phyloP scores from a whole-genome alignment of 2,113 vertebrate species.

The Neodon shergylaensis region DNA sequence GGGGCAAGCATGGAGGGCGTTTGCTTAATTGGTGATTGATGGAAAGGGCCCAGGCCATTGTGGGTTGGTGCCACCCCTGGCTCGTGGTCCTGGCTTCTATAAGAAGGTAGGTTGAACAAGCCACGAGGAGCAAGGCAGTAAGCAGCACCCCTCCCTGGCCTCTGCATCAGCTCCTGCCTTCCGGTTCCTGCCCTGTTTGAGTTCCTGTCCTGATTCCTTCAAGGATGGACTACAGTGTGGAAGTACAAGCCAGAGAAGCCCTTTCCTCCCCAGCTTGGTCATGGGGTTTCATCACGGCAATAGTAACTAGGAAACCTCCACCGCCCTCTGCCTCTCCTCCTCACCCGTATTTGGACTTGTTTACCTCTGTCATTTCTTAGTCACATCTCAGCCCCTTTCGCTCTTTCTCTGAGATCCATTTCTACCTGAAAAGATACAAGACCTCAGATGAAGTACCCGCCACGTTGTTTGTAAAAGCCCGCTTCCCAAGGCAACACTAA shows the following conservation, averaged over 20 bases:
- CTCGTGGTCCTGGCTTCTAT: not conserved
- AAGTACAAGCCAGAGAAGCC: not conserved
- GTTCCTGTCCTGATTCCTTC: not conserved
- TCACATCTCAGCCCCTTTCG: not conserved
- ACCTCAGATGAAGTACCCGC: not conserved
- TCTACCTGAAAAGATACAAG: not conserved
- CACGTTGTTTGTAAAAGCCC: conserved; percentile 23
- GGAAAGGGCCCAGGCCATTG: not conserved
- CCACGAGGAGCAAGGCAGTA: not conserved
- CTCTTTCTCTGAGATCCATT: conserved; percentile 1
- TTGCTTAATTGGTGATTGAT: not conserved
- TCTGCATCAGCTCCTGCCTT: not conserved
- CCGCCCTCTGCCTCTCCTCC: not conserved
- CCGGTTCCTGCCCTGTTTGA: not conserved
- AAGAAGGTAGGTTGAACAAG: not conserved
- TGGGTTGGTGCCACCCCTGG: not conserved
- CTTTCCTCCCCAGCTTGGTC: not conserved
- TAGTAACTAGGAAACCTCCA: not conserved
- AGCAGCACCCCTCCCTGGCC: not conserved
- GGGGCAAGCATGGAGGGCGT: not conserved
- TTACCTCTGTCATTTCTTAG: conserved; percentile 9
- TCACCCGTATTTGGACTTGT: not conserved
- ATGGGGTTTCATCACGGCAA: not conserved
- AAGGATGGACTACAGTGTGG: not conserved
- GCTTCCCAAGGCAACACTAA: conserved; percentile 34